phyloP scores from a whole-genome alignment of 2,797 vertebrate species.

The Cynodonichthys magdalenae region DNA sequence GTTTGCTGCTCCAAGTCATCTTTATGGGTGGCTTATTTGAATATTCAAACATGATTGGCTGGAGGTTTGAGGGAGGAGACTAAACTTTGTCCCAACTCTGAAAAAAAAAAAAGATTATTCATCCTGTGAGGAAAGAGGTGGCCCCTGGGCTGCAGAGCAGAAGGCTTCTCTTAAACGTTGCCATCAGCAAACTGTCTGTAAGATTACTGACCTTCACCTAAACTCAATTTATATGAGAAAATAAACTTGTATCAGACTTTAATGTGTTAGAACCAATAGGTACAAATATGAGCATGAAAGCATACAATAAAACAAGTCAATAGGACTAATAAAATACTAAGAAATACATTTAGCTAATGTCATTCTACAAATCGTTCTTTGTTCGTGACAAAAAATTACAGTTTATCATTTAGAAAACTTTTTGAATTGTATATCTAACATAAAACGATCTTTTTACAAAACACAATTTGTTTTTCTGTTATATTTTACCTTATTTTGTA shows the following conservation, averaged over 20 bases:
- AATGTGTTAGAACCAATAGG: neutral
- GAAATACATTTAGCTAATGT: no score
- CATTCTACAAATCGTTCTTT: no score
- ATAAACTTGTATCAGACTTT: neutral
- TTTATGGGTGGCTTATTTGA: slow-evolving; percentile 80
- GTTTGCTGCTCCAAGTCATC: slow-evolving; percentile 64
- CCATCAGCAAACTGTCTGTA: neutral
- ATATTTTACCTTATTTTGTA: no score
- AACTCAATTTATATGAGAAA: neutral
- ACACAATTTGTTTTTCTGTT: no score
- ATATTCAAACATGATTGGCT: slow-evolving; percentile 75
- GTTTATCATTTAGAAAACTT: no score
- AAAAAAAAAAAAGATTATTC: slow-evolving; percentile 32
- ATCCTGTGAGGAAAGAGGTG: neutral
- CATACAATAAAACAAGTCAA: no score
- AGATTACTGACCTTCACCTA: neutral
- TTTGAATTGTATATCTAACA: no score
- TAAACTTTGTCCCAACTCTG: slow-evolving; percentile 38
- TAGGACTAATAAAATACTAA: no score
- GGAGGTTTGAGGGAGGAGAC: slow-evolving; percentile 50
- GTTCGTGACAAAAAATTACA: no score
- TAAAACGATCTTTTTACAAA: no score
- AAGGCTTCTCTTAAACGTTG: slow-evolving; percentile 2
- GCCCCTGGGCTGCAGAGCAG: neutral
- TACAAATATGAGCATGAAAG: no score